Base-by-base conservation (phyloP, 2,888 invertebrate genomes). In the Malthinus seriepunctatus region DNA sequence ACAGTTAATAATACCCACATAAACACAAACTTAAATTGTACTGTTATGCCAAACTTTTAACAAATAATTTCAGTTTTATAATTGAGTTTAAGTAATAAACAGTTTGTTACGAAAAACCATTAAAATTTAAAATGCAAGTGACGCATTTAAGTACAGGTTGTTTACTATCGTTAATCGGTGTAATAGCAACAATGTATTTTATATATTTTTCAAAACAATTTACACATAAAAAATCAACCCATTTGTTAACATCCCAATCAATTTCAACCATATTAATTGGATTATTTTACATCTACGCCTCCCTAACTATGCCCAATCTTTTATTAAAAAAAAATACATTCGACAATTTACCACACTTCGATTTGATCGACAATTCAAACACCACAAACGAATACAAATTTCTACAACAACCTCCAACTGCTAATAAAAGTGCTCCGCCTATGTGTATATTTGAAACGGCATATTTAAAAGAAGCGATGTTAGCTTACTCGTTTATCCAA, bases 401-500 rank as follows among this genome's bases (percentile, higher is more conserved):
- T 23, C 23, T 23, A 5, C 23, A 23, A 23, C 23, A 23, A 2
- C 8, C 39, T 42, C 14, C 14, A 42, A 8, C 6, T 42, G 1
- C 6, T 23, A 23, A 23, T 23, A 2, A 23, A 23, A 23, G 23
- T 23, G 23, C 2, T 9, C 14, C 11, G 35, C 14, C 9, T 3
- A 42, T 15, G 10, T 56, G 56, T 56, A 32, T 15, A 44, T 68
- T 63, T 45, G 63, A 67, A 31, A 59, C 68, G 47, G 62, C 63
- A 10, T 71, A 73, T 33, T 58, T 74, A 53, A 64, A 70, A 63
- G 70, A 76, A 57, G 67, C 73, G 14, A 63, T 76, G 60, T 60
- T 76, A 11, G 52, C 75, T 10, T 73, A 71, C 54, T 73, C 76
- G 3, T 76, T 75, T 56, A 38, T 72, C 12, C 74, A 76, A 52